Evolutionary conservation across 2,113 vertebrate genomes (phyloP), one percentile per base, ranked within the genome.

Genomic region (Pelecanoides urinatrix): DNA sequence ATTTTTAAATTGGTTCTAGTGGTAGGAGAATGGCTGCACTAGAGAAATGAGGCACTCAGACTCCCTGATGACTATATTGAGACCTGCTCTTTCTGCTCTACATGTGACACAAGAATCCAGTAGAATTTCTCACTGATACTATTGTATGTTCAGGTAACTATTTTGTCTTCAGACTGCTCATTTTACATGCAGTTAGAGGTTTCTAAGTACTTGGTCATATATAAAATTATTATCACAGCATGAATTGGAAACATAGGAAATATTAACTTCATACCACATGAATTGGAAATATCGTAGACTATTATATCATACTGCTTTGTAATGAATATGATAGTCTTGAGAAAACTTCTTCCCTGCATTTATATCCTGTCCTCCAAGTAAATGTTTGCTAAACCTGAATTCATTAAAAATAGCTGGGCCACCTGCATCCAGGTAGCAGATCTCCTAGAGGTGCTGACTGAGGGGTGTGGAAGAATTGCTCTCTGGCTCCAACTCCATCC

Each of bases 21-120:
- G 14, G 3, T 58, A 32, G 7, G 10, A 47, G 32, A 86, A 73
- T 49, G 8, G 34, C 16, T 73, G 7, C 12, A 20, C 32, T 36
- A 40, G 13, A 91, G 65, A 91, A 91, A 77, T 16, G 5, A 85
- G 38, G 27, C 10, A 44, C 42, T 83, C 50, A 19, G 26, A 6
- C 18, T 59, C 18, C 0, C 0, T n/a, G 19, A 9, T 2, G 3
- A 29, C 42, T 63, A 4, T 40, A 42, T 27, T 62, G 20, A 86
- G 23, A 86, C 9, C 11, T 70, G 22, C 5, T 68, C 4, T 83
- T 86, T 67, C 56, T 86, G 44, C 4, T 88, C 15, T 49, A 29
- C 6, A 18, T 30, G 8, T 63, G 38, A 84, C 52, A 62, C 5
- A 73, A 63, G n/a, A 88, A 47, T 56, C 3, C 11, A 76, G 25